Percentiles rank a stretch among this genome's conserved stretches.
phyloP scores from a whole-genome alignment of 2,888 invertebrate species.

The Nephrotoma appendiculata region DNA sequence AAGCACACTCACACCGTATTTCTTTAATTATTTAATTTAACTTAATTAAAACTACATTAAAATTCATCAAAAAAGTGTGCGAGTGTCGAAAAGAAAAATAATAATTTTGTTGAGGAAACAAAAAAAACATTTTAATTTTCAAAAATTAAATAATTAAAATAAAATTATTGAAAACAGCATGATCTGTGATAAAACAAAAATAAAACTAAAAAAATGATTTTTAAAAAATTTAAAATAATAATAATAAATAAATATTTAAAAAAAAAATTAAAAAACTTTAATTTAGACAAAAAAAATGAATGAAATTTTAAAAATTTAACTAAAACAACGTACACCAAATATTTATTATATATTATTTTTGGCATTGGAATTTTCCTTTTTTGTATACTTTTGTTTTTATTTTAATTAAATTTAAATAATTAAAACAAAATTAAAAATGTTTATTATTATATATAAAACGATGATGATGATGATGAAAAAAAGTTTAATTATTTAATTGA shows the following conservation, averaged over 20 bases:
- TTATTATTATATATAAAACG: background rate
- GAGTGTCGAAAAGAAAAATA: background rate
- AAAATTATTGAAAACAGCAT: conserved; percentile 2
- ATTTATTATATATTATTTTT: background rate
- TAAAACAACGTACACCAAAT: background rate
- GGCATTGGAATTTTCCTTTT: background rate
- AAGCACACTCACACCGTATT: background rate
- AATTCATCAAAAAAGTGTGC: background rate
- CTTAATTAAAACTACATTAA: background rate
- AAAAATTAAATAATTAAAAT: conserved; percentile 1
- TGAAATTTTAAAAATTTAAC: background rate
- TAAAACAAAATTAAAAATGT: background rate
- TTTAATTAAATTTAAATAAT: background rate
- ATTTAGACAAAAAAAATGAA: background rate
- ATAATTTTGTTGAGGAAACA: background rate
- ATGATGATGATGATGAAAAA: background rate
- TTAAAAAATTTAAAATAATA: conserved; percentile 1
- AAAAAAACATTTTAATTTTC: background rate
- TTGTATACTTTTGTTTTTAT: background rate
- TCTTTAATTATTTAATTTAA: background rate
- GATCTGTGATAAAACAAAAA: conserved; percentile 2
- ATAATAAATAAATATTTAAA: background rate
- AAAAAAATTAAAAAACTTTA: background rate
- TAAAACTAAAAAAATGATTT: conserved; percentile 1
- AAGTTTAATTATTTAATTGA: background rate